Evolutionary conservation across 1,140 invertebrate species (phyloP).

Genomic region (Acromyrmex charruanus): DNA sequence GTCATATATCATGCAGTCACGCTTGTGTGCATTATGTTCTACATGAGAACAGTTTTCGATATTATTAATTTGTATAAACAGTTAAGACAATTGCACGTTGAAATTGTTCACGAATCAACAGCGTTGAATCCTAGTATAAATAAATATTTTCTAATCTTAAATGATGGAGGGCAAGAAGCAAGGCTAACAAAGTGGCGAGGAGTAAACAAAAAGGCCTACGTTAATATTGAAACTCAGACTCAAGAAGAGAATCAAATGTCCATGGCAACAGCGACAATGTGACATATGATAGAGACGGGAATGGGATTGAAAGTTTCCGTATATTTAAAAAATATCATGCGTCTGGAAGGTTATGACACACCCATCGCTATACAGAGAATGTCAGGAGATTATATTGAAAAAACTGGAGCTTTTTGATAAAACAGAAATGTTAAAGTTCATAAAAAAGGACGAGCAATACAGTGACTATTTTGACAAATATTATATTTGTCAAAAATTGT

Average conservation of each 20-base stretch:
- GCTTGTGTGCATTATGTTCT: no score
- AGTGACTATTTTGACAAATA: not conserved
- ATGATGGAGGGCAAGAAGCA: no score
- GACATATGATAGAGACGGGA: constrained; percentile 6
- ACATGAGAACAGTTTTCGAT: no score
- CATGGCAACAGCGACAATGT: not conserved
- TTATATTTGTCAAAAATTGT: not conserved
- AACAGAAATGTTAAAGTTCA: no score
- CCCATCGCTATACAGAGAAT: not conserved
- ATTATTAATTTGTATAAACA: no score
- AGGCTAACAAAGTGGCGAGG: not conserved
- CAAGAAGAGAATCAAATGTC: not conserved
- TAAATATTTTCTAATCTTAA: no score
- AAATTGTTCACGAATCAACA: no score
- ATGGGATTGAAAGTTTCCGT: constrained; percentile 2
- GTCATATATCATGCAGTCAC: no score
- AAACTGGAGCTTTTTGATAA: not conserved
- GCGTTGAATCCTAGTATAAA: no score
- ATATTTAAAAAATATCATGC: constrained; percentile 30
- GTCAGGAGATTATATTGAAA: not conserved
- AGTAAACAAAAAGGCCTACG: not conserved
- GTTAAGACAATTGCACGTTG: no score
- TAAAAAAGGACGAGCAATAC: no score
- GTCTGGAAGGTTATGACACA: constrained; percentile 19
- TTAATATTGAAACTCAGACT: constrained; percentile 5